These are phyloP conservation scores for Arremon aurantiirostris DNA, from an alignment of 2,797 vertebrate species.

Conservation along the genomic window DNA sequence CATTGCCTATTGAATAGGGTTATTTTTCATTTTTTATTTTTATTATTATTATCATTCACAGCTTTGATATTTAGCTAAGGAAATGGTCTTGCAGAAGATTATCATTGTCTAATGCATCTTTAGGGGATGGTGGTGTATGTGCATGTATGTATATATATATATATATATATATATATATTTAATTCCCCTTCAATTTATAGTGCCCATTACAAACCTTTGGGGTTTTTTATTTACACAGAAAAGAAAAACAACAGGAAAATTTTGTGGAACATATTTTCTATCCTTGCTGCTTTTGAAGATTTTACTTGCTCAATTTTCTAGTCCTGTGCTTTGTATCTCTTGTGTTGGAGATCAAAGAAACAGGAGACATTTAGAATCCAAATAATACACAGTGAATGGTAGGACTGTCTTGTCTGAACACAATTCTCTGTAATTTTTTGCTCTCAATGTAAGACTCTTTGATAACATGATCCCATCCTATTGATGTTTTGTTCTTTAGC, in stretches of 20 bases:
- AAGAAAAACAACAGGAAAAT: not conserved
- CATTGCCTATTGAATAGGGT: not conserved
- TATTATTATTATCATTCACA: not conserved
- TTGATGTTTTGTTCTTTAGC: not conserved
- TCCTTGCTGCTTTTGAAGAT: not conserved
- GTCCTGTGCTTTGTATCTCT: not conserved
- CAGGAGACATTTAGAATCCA: not conserved
- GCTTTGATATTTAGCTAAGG: not conserved
- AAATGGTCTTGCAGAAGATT: not conserved
- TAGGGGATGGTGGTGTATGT: rapidly evolving
- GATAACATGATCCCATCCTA: not conserved
- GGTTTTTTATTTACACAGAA: not conserved
- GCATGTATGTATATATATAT: too few relatives aligned
- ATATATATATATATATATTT: not conserved
- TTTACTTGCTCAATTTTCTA: not conserved
- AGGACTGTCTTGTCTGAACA: not conserved
- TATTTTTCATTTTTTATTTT: not conserved
- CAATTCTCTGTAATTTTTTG: not conserved
- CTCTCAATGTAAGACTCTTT: not conserved
- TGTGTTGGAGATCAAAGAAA: not conserved
- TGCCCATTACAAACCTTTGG: not conserved
- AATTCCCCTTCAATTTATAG: not conserved
- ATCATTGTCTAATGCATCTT: not conserved
- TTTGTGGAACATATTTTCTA: not conserved
- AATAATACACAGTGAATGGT: not conserved